Base-by-base conservation (phyloP, 2,888 invertebrate genomes). In the Ennomos quercinarius region DNA sequence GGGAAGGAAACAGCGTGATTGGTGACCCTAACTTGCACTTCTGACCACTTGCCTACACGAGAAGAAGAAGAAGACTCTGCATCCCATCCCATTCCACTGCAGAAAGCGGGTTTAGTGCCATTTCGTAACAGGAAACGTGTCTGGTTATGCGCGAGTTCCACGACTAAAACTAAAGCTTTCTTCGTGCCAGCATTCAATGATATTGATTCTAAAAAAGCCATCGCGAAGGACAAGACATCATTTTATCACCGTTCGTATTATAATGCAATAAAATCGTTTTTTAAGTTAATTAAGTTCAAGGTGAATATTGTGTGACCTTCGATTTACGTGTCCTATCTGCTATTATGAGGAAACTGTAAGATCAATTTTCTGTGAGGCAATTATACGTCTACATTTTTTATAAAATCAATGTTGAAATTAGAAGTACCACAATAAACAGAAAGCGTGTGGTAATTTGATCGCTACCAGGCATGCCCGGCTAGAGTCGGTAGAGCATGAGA, bases 401-500 rank as follows among this genome's bases (percentile, higher is more conserved):
- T 47, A 1, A 27, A 4, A 11, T 43, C 47, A 17, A 38, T 37
- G 42, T 17, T 3, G n/a, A 9, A 44, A 38, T 27, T 6, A 34
- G 11, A 27, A 38, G 10, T 17, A 10, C 2, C 2, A 2, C 1
- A 8, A 10, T 27, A 2, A 10, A 12, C 4, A 48, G 37, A 17
- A 41, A 36, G n/a, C 53, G 8, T 9, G 40, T 41, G 39, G 43
- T 51, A 50, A 61, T 63, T 77, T 69, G 38, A 8, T 0, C 0
- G 0, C 0, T 0, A 0, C 0, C 0, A 0, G 0, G 57, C 35
- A 74, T 74, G 86, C 87, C 87, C 86, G 87, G 87, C 87, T 87
- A 87, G 87, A 87, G 87, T 87, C 87, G 87, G 87, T 87, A 89
- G 89, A 89, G 88, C 89, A 89, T 89, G 93, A 93, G 93, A 93